phyloP scores from a whole-genome alignment of 1,140 invertebrate species.

The Psilanteris sp. region DNA sequence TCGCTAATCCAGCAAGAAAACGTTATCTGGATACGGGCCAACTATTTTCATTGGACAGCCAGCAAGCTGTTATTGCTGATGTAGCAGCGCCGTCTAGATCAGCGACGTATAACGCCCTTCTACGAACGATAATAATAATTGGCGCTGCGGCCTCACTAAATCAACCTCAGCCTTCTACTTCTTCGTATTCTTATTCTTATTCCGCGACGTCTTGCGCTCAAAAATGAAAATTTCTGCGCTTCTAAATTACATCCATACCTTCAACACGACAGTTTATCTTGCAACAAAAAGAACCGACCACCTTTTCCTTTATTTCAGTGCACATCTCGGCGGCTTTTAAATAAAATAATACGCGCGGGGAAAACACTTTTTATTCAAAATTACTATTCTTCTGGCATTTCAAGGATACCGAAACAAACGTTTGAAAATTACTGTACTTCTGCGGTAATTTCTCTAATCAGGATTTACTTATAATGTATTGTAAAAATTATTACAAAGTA shows the following conservation, averaged over 20 bases:
- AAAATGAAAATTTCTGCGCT: slow-evolving; percentile 47
- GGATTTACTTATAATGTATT: no score
- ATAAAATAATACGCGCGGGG: no score
- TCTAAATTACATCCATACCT: slow-evolving; percentile 27
- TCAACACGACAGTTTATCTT: slow-evolving; percentile 16
- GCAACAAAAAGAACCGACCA: background rate
- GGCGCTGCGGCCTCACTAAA: slow-evolving; percentile 56
- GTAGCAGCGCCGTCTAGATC: slow-evolving; percentile 59
- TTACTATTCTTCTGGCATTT: no score
- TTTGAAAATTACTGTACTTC: no score
- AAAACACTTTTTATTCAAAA: no score
- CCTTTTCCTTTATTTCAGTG: background rate
- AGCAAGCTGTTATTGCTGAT: slow-evolving; percentile 66
- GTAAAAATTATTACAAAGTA: no score
- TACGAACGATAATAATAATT: slow-evolving; percentile 64
- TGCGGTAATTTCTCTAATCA: no score
- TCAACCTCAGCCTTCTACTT: slow-evolving; percentile 46
- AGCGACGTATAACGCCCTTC: slow-evolving; percentile 63
- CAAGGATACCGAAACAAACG: no score
- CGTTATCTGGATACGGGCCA: slow-evolving; percentile 65
- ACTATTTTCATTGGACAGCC: slow-evolving; percentile 67
- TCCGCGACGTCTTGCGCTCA: slow-evolving; percentile 26
- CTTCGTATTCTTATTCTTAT: slow-evolving; percentile 36
- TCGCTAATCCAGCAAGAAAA: slow-evolving; percentile 68
- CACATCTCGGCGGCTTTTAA: no score